Conservation (phyloP, 2,113 vertebrate genomes). For the Rallus limicola region DNA sequence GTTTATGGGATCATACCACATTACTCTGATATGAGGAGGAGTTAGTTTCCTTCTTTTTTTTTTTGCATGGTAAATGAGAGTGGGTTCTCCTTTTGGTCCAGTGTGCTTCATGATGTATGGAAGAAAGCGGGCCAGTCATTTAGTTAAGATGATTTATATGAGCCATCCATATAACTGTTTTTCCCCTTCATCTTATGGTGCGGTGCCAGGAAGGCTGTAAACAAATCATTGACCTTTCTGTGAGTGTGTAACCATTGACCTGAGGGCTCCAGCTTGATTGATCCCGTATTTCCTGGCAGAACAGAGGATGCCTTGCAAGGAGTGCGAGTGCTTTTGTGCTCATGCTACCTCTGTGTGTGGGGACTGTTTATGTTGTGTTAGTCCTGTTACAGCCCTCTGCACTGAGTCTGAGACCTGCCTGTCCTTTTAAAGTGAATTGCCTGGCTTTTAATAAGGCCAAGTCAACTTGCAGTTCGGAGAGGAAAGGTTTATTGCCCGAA, state of each 20-base stretch:
- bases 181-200: not conserved
- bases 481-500: not conserved
- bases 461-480: not conserved
- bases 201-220: slow-evolving; percentile 52
- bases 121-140: not conserved
- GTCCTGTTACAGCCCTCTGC: not conserved
- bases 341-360: fast-evolving
- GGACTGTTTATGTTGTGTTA: not conserved
- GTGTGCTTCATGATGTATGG: not conserved
- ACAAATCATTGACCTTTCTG: slow-evolving; percentile 33
- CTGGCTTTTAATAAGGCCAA: not conserved
- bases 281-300: not conserved
- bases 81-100: not conserved
- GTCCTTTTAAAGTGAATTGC: not conserved
- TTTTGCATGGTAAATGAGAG: not conserved
- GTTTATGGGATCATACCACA: not conserved
- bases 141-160: slow-evolving; percentile 18
- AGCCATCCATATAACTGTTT: not conserved
- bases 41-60: not conserved
- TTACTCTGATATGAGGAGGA: not conserved
- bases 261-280: not conserved
- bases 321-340: not conserved
- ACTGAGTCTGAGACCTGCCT: fast-evolving
- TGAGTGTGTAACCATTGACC: not conserved
- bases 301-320: not conserved